Evolutionary conservation across 2,888 invertebrate genomes (phyloP), one percentile per base, ranked within the genome.

Genomic region (Troilus luridus): DNA sequence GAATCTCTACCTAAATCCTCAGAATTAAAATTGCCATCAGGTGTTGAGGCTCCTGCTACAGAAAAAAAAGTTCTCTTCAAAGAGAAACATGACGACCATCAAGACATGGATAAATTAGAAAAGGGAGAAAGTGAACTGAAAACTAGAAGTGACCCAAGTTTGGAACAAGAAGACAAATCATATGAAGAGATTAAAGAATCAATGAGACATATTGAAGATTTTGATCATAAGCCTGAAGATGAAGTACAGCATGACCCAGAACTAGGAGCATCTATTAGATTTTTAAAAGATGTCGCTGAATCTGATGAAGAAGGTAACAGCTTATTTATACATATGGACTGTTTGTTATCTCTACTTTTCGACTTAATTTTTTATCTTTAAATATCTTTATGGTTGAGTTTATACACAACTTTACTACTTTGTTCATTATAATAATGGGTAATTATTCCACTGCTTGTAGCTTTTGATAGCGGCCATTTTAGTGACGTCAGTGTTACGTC

Each of bases 251-350:
- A 17, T 41, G 41, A 19, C 6, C 0, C 14, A 8, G 14, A 67
- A 2, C 5, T 41, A 8, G 67, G 67, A 14, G 17, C 27, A 14
- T 27, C 27, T 56, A 21, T 85, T 21, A 90, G 56, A n/a, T 90
- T 90, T 90, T 56, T 90, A 64, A 90, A 90, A 77, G 90, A 90
- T 59, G 90, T 72, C 10, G 92, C 91, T 54, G 91, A 91, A 58
- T 91, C 90, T n/a, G 90, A 91, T n/a, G 91, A 90, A 72, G 92
- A 92, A 88, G 92, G 91, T 67, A 62, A 77, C 17, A 8, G 6
- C 2, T 19, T 17, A 77, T 77, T 1, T 7, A 0, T 77, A 41
- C 1, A 0, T 77, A 41, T 27, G 17, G 8, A 41, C 6, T 41
- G 9, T 77, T 41, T 77, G 41, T 77, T 77, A 41, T 6, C 27